A percentile compares a stretch with the other conserved stretches of the same genome.
Conservation (phyloP, 2,888 invertebrate genomes). For the Anodontia alba region DNA sequence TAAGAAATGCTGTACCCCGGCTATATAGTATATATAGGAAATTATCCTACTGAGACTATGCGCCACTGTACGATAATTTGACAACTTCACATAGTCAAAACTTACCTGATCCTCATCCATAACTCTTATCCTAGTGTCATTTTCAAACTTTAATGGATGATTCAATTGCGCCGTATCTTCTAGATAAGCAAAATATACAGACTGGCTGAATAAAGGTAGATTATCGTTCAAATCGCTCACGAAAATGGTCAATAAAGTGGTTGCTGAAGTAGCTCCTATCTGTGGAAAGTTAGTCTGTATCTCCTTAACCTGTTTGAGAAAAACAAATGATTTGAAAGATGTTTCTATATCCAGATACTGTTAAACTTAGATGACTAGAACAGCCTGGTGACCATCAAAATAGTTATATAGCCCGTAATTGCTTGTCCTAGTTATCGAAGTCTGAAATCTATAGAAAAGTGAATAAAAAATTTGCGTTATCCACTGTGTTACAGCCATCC, state of each 20-base stretch:
- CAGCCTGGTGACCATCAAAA: too few relatives aligned
- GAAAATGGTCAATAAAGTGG: slow-evolving; percentile 40
- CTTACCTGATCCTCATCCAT: slow-evolving; percentile 53
- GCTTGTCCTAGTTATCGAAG: too few relatives aligned
- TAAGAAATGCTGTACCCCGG: too few relatives aligned
- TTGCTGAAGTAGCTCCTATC: slow-evolving; percentile 25
- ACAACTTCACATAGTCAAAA: neutral
- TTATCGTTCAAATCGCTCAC: slow-evolving; percentile 58
- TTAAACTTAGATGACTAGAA: too few relatives aligned
- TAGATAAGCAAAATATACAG: slow-evolving; percentile 40
- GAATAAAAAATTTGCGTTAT: too few relatives aligned
- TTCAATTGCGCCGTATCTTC: slow-evolving; percentile 54
- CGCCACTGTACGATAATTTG: neutral
- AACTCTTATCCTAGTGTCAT: slow-evolving; percentile 45
- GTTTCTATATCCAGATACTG: neutral
- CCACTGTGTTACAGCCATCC: too few relatives aligned
- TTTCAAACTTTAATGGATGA: slow-evolving; percentile 57
- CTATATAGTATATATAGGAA: too few relatives aligned
- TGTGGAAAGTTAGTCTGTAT: slow-evolving; percentile 13
- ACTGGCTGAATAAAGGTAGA: slow-evolving; percentile 40
- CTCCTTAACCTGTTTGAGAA: slow-evolving; percentile 28
- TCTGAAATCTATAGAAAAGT: too few relatives aligned
- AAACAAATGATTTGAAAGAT: too few relatives aligned
- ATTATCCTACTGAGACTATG: too few relatives aligned
- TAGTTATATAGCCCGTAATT: too few relatives aligned